phyloP scores from a whole-genome alignment of 2,888 invertebrate species.

The Philhelius pedissequus region DNA sequence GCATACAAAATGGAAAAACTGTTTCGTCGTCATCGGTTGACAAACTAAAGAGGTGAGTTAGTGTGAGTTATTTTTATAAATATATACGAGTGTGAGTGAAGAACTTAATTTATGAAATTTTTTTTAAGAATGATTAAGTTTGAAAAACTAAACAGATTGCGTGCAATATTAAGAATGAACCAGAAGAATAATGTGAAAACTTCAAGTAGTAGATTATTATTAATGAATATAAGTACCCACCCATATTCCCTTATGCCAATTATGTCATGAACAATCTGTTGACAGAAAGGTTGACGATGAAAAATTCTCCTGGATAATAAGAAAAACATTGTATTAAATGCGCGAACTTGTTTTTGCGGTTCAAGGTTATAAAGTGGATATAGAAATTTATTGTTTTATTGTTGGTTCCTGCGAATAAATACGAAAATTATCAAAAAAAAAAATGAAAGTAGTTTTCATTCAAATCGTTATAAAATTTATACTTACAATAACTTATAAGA shows the following conservation, averaged over 20 bases:
- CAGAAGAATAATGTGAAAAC: neutral
- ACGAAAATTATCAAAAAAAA: too few relatives aligned
- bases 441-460: too few relatives aligned
- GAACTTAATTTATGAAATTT: neutral
- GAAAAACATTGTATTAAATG: too few relatives aligned
- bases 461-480: too few relatives aligned
- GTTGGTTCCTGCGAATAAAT: too few relatives aligned
- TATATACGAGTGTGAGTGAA: neutral
- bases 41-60: conserved; percentile 54
- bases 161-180: neutral
- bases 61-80: neutral
- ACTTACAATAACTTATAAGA: too few relatives aligned
- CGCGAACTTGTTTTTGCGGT: too few relatives aligned
- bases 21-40: conserved; percentile 32
- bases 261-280: neutral
- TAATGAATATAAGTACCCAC: too few relatives aligned
- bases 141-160: conserved; percentile 9
- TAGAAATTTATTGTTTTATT: too few relatives aligned
- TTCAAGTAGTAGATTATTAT: neutral
- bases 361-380: too few relatives aligned
- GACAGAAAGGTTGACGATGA: neutral
- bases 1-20: conserved; percentile 76
- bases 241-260: neutral
- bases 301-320: too few relatives aligned
- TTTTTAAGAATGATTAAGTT: conserved; percentile 5